Conservation (phyloP, 2,113 vertebrate species). For the Nothoprocta perdicaria region DNA sequence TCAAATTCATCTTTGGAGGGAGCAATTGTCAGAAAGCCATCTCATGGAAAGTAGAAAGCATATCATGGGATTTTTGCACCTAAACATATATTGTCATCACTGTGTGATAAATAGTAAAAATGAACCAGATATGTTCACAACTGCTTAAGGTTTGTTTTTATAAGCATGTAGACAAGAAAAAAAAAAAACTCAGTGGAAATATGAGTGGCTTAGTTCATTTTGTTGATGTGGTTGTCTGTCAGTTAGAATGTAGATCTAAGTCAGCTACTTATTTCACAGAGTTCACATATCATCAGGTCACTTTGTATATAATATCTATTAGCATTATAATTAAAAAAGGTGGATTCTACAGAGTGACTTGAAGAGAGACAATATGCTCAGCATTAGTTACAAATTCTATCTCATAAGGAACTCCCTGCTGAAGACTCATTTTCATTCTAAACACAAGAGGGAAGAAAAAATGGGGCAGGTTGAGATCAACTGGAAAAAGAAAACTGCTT, state of each 20-base stretch:
- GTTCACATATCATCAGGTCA: fast-evolving
- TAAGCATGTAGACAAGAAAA: neutral
- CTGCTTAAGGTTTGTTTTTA: neutral
- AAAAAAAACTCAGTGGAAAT: neutral
- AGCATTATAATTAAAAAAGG: neutral
- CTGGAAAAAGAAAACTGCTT: neutral
- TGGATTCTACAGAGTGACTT: neutral
- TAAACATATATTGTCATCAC: neutral
- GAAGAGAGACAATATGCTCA: neutral
- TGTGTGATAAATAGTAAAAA: neutral
- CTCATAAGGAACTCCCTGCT: neutral
- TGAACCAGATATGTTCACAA: neutral
- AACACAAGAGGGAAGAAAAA: neutral
- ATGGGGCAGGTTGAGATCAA: fast-evolving
- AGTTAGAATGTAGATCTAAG: neutral
- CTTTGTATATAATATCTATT: neutral
- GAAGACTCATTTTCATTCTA: neutral
- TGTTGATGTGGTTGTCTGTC: neutral
- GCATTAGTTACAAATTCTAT: neutral
- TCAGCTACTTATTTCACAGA: neutral
- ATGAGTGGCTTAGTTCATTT: neutral
- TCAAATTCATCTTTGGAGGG: neutral
- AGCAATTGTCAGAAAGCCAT: neutral
- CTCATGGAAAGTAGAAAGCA: neutral
- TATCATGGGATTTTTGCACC: neutral